These are phyloP conservation scores for Theocolax elegans DNA, from an alignment of 1,140 invertebrate species.

Conservation along the genomic window DNA sequence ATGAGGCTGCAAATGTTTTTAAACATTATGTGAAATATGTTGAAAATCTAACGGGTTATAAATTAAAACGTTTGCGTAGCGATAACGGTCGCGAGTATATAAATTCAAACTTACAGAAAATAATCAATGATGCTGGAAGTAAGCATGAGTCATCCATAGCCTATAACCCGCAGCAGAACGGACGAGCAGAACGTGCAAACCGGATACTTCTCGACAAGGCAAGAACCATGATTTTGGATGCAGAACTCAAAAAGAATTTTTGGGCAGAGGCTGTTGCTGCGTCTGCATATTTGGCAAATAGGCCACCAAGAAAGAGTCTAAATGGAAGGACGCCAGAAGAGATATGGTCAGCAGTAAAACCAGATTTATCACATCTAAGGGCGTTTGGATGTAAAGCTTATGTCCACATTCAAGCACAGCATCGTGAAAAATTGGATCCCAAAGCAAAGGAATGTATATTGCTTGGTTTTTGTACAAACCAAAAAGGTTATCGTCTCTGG, in stretches of 20 bases:
- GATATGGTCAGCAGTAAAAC: background rate
- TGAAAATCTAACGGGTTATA: constrained; percentile 47
- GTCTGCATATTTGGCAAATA: background rate
- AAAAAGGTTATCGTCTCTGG: background rate
- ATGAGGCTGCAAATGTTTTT: constrained; percentile 35
- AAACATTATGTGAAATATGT: constrained; percentile 41
- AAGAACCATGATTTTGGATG: background rate
- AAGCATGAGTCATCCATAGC: background rate
- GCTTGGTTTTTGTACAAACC: too few relatives aligned
- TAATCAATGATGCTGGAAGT: background rate
- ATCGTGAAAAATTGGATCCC: background rate
- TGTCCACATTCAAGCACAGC: background rate
- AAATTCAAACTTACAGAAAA: constrained; percentile 39
- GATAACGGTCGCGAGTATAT: too few relatives aligned
- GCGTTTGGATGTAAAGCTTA: background rate
- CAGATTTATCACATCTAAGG: background rate
- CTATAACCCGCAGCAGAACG: background rate
- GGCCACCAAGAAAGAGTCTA: background rate
- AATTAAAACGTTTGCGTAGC: constrained; percentile 48
- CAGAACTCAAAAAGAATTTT: background rate
- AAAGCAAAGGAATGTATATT: background rate
- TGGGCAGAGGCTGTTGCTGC: background rate
- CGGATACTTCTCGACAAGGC: background rate
- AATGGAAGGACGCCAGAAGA: background rate
- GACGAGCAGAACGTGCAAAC: background rate